Percentiles rank a stretch among this genome's conserved stretches.
phyloP scores from a whole-genome alignment of 2,888 invertebrate genomes.

The Spialia ferax region DNA sequence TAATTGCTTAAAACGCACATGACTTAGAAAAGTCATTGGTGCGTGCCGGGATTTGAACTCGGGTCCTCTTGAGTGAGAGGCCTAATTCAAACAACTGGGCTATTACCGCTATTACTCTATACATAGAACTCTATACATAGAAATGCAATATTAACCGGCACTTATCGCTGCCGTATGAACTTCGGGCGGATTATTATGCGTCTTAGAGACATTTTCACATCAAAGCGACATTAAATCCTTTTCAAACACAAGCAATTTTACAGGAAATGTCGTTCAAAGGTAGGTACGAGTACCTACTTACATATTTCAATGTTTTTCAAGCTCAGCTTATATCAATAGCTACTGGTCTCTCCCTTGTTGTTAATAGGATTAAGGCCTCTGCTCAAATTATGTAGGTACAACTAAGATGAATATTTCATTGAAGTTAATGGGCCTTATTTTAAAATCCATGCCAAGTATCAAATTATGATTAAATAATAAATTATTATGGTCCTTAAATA shows the following conservation, averaged over 20 bases:
- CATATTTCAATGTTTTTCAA: constrained; percentile 22
- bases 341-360: constrained; percentile 16
- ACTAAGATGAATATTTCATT: too few relatives aligned
- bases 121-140: neutral
- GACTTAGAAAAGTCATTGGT: too few relatives aligned
- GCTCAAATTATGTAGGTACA: constrained; percentile 8
- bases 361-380: constrained; percentile 22
- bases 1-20: too few relatives aligned
- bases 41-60: too few relatives aligned
- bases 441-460: neutral
- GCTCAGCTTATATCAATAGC: constrained; percentile 27
- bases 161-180: constrained; percentile 15
- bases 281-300: too few relatives aligned
- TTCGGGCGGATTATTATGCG: constrained; percentile 21
- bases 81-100: too few relatives aligned
- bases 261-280: constrained; percentile 26
- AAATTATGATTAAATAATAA: too few relatives aligned
- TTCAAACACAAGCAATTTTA: constrained; percentile 33
- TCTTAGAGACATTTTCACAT: constrained; percentile 28
- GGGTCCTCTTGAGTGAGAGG: too few relatives aligned
- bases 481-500: neutral
- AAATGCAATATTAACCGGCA: constrained; percentile 25
- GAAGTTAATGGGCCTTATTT: neutral
- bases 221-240: constrained; percentile 34
- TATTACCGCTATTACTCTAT: too few relatives aligned